Conservation (phyloP, 2,113 vertebrate genomes). For the Calypte anna region DNA sequence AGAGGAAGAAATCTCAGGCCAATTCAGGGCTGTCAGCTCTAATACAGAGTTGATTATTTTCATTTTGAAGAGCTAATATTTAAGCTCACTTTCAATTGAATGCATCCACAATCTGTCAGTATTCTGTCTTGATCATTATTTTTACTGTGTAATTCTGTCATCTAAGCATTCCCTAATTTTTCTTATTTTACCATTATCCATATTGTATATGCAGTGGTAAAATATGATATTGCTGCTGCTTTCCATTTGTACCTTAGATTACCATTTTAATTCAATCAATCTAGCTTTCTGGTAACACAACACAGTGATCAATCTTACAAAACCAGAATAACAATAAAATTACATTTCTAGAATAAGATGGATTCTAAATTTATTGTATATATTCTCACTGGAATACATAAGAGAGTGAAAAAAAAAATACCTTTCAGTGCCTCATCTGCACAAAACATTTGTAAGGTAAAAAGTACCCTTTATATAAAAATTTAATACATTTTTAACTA, state of each 20-base stretch:
- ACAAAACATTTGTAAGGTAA: not conserved
- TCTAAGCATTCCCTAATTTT: constrained; percentile 2
- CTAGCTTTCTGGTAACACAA: not conserved
- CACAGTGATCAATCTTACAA: constrained; percentile 32
- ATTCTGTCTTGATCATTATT: not conserved
- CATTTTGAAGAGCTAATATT: constrained; percentile 46
- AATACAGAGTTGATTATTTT: constrained; percentile 40
- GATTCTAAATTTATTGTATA: constrained; percentile 31
- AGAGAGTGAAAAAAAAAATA: not conserved
- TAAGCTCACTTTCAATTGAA: constrained; percentile 39
- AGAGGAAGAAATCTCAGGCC: not conserved
- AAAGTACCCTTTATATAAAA: not conserved
- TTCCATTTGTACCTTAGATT: constrained; percentile 52
- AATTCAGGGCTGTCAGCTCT: constrained; percentile 25
- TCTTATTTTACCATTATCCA: constrained; percentile 38
- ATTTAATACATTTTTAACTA: not conserved
- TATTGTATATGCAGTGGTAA: constrained; percentile 17
- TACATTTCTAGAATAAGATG: constrained; percentile 44
- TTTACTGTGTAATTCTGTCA: constrained; percentile 43
- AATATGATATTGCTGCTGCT: constrained; percentile 20
- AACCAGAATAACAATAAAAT: constrained; percentile 55
- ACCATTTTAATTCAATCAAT: constrained; percentile 60
- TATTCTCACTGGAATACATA: not conserved
- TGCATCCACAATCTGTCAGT: constrained; percentile 21
- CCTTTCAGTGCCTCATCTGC: not conserved